A percentile compares a stretch with the other conserved stretches of the same genome.
Conservation (phyloP, 37 sponge, comb jelly and placozoan species). For the Haliclona indistincta region DNA sequence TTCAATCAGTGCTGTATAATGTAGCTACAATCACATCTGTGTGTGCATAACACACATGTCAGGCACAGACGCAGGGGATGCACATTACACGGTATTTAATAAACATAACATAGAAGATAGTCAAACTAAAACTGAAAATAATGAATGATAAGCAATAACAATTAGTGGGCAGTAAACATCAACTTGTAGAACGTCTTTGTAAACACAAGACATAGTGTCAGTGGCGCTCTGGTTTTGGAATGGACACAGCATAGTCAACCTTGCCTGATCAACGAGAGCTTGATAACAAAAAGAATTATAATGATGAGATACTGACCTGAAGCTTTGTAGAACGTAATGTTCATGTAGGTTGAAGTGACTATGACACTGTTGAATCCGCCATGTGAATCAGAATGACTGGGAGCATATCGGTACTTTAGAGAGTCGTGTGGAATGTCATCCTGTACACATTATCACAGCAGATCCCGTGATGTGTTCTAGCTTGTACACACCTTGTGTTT, state of each 20-base stretch:
- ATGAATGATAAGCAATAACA: no score
- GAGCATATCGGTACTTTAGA: constrained; percentile 72
- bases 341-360: constrained; percentile 25
- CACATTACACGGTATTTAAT: not conserved
- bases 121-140: no score
- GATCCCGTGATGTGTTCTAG: not conserved
- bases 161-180: not conserved
- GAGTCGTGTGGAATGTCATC: constrained; percentile 59
- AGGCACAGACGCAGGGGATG: not conserved
- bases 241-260: not conserved
- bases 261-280: not conserved
- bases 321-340: constrained; percentile 51
- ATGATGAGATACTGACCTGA: constrained; percentile 35
- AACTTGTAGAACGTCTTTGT: not conserved
- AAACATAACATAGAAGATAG: no score
- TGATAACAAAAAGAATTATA: not conserved
- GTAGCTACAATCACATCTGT: no score
- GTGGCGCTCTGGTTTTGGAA: no score
- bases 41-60: no score
- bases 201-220: no score
- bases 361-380: constrained; percentile 72
- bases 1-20: no score
- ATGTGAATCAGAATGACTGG: not conserved
- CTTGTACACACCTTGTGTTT: constrained; percentile 50
- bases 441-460: constrained; percentile 17